A percentile compares a stretch with the other conserved stretches of the same genome.
These are phyloP conservation scores for Catalaphyllia jardinei DNA, from an alignment of 64 coral and sea anemone species.

Conservation along the genomic window DNA sequence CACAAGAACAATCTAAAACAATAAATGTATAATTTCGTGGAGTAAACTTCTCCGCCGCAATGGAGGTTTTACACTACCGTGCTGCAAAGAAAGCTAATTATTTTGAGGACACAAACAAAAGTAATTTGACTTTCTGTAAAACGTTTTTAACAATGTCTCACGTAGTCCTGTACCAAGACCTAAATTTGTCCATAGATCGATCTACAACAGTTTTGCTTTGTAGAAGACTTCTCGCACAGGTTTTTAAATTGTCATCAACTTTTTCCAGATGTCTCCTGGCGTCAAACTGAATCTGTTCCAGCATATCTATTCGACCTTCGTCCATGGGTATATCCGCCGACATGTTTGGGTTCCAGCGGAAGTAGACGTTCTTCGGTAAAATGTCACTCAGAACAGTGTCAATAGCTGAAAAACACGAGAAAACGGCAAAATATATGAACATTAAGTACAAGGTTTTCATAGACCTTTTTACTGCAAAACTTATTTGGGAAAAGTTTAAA, in stretches of 20 bases:
- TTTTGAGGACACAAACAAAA: too few species aligned
- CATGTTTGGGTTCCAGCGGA: conserved; percentile 87
- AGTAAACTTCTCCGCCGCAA: too few species aligned
- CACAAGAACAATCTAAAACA: too few species aligned
- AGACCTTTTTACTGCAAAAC: not conserved
- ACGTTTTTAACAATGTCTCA: not conserved
- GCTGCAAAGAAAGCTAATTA: too few species aligned
- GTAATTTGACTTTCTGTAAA: too few species aligned
- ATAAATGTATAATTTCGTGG: too few species aligned
- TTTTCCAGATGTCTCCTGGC: conserved; percentile 49
- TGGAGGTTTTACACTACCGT: too few species aligned
- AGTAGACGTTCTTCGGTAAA: conserved; percentile 78
- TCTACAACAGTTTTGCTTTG: conserved; percentile 22
- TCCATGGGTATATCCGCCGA: conserved; percentile 88
- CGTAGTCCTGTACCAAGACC: conserved; percentile 12
- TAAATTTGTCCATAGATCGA: conserved; percentile 18
- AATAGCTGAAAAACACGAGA: conserved; percentile 64
- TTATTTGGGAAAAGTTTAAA: not conserved
- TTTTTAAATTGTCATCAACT: not conserved
- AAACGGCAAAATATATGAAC: not conserved
- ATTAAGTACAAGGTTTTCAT: not conserved
- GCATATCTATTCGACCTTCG: conserved; percentile 70
- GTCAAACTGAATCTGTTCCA: conserved; percentile 83
- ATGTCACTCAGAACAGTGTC: conserved; percentile 89
- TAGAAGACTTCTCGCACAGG: conserved; percentile 9